Base-by-base conservation (phyloP, 2,888 invertebrate species). In the Platycheirus rosarum region DNA sequence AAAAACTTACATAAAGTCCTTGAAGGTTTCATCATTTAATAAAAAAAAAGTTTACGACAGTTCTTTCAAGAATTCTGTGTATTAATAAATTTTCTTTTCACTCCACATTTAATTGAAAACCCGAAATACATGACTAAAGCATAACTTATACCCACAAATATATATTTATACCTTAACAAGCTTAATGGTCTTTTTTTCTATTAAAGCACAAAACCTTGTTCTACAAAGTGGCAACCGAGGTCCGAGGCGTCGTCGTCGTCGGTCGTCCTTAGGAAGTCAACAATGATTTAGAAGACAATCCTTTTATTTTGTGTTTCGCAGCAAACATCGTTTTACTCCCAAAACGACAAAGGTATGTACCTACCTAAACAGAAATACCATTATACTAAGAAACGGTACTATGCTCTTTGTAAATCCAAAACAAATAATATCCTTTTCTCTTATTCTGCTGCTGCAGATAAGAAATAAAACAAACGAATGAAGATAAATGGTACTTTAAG, bases 401-500 rank as follows among this genome's bases (percentile, higher is more conserved):
- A 18, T 20, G 6, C 9, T 40, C 14, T 40, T 40, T 40, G 23
- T 23, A 26, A 57, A 57, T 40, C 40, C 40, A 40, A 13, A 57
- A 57, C 57, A 57, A 57, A 42, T 57, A 76, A 70, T 44, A 42
- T 57, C 40, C 76, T 37, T 55, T 48, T 55, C 40, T 23, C 32
- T 16, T 55, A n/a, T 37, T 40, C 40, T 26, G 40, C 7, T n/a
- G n/a, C n/a, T n/a, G n/a, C 16, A 35, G 48, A 76, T 62, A 69
- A 69, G 37, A 53, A 55, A 40, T 46, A 66, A 51, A 78, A 70
- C 48, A 29, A 68, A 63, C 40, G 29, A 68, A 62, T 62, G 42
- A 63, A 74, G 68, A 63, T 66, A 80, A 80, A 80, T 69, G 76
- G 13, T 75, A 57, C 76, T 76, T 7, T 57, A 60, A 76, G 65